Evolutionary conservation across 2,113 vertebrate species (phyloP).

Genomic region (Barbus barbus): DNA sequence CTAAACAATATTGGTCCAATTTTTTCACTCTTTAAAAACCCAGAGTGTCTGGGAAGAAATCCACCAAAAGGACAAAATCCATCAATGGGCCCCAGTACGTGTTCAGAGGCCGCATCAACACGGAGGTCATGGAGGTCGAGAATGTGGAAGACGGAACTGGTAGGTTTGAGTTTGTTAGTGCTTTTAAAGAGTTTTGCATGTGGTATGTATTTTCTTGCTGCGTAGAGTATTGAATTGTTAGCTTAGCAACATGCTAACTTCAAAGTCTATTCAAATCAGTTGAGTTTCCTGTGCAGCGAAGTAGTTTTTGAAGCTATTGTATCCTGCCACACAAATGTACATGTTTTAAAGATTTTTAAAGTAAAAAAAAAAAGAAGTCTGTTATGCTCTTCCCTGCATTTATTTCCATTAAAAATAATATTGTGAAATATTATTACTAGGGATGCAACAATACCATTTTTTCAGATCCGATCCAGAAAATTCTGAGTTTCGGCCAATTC

Average conservation of each 20-base stretch:
- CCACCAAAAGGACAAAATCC: slow-evolving; percentile 94
- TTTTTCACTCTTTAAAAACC: slow-evolving; percentile 48
- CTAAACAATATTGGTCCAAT: neutral
- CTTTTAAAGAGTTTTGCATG: neutral
- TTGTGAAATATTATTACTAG: too few relatives aligned
- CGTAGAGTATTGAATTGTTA: neutral
- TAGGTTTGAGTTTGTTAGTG: slow-evolving; percentile 65
- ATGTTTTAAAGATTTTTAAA: neutral
- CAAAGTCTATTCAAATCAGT: neutral
- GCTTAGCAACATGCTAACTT: neutral
- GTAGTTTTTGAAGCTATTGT: neutral
- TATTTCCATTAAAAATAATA: neutral
- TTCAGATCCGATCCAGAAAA: too few relatives aligned
- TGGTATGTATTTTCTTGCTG: neutral
- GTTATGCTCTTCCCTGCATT: neutral
- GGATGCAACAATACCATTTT: too few relatives aligned
- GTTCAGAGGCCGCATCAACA: slow-evolving; percentile 98
- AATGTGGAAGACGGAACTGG: slow-evolving; percentile 98
- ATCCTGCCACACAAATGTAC: neutral
- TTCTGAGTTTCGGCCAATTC: too few relatives aligned
- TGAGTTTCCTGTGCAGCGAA: neutral
- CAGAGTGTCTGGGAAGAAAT: slow-evolving; percentile 94
- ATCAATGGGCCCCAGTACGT: slow-evolving; percentile 94
- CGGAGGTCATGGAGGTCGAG: slow-evolving; percentile 99
- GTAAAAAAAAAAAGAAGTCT: too few relatives aligned